Evolutionary conservation across 2,888 invertebrate species (phyloP).

Genomic region (Hypomecis punctinalis): DNA sequence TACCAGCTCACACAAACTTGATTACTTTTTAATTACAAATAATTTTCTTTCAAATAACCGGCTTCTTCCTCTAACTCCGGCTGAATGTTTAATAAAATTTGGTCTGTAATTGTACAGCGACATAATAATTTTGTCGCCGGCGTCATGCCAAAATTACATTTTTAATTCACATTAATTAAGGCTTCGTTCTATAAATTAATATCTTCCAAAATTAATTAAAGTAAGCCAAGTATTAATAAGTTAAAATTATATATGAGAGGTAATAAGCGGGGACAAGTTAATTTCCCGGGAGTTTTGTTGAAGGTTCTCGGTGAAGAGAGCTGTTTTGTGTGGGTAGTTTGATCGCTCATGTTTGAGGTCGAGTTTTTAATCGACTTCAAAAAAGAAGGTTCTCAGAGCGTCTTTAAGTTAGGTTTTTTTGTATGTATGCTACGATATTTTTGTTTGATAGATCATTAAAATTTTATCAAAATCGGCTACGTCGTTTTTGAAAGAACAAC

Average conservation of each 20-base stretch:
- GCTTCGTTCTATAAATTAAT: conserved; percentile 28
- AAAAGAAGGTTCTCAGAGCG: too few species aligned
- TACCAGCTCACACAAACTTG: too few species aligned
- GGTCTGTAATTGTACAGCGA: conserved; percentile 23
- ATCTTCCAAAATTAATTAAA: conserved; percentile 31
- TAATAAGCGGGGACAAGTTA: conserved; percentile 26
- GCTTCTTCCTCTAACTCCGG: conserved; percentile 1
- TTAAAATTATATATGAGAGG: conserved; percentile 27
- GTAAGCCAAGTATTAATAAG: conserved; percentile 32
- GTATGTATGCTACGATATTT: too few species aligned
- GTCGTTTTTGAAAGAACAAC: too few species aligned
- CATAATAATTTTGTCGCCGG: conserved; percentile 26
- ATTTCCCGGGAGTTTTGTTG: conserved; percentile 27
- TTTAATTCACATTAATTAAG: conserved; percentile 33
- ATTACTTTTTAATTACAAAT: not conserved
- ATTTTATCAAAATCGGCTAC: too few species aligned
- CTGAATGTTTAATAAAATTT: conserved; percentile 11
- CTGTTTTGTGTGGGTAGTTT: not conserved
- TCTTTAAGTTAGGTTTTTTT: too few species aligned
- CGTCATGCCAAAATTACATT: conserved; percentile 26
- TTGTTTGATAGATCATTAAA: too few species aligned
- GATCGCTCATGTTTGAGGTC: not conserved
- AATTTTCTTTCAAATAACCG: not conserved
- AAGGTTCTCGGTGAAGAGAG: conserved; percentile 6
- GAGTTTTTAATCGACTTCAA: too few species aligned